Evolutionary conservation across 2,113 vertebrate genomes (phyloP).

Genomic region (Paedocypris sp.): DNA sequence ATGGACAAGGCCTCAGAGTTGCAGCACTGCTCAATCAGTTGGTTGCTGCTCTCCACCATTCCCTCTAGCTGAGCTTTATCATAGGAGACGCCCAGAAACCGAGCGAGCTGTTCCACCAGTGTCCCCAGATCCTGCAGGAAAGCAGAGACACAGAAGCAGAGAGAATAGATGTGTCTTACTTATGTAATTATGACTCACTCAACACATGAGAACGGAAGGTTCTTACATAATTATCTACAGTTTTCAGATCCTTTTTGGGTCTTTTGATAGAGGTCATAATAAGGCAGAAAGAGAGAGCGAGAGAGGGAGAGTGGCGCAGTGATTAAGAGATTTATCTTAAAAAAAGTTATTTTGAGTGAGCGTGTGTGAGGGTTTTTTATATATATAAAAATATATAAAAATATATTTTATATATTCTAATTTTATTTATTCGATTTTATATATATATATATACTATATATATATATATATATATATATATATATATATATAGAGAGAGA

Average conservation of each 20-base stretch:
- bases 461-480: no score
- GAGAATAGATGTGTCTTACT: neutral
- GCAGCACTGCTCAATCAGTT: conserved; percentile 92
- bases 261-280: neutral
- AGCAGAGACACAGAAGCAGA: neutral
- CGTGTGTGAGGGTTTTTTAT: no score
- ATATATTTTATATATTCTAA: no score
- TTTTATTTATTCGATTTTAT: no score
- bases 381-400: no score
- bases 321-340: no score
- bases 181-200: neutral
- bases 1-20: conserved; percentile 85
- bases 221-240: neutral
- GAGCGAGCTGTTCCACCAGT: conserved; percentile 78
- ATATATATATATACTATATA: no score
- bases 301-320: no score
- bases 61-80: conserved; percentile 88
- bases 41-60: conserved; percentile 86
- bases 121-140: conserved; percentile 77
- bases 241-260: neutral
- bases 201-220: neutral
- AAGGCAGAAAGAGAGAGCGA: no score
- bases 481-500: no score
- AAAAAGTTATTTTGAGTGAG: no score
- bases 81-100: conserved; percentile 86